Evolutionary conservation across 92 coral and sea anemone species (phyloP).

Genomic region (Porites evermanni): DNA sequence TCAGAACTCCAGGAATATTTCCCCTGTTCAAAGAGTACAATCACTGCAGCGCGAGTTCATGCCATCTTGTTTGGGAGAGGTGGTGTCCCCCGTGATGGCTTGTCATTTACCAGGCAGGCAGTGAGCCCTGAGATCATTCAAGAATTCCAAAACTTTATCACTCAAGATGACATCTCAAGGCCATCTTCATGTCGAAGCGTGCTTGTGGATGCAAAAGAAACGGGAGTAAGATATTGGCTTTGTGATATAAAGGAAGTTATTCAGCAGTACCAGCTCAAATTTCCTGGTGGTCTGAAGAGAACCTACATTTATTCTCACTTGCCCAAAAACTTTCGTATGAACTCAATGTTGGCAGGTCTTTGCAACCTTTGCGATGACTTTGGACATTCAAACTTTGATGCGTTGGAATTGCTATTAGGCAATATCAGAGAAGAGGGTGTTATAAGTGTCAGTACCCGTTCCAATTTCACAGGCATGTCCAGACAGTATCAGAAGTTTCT

Average conservation of each 20-base stretch:
- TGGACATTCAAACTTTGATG: conserved; percentile 53
- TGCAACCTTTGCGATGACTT: conserved; percentile 52
- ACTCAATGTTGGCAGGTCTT: conserved; percentile 65
- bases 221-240: conserved; percentile 60
- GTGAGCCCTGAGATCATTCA: conserved; percentile 46
- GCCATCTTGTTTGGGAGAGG: conserved; percentile 47
- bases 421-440: conserved; percentile 4
- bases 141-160: conserved; percentile 47
- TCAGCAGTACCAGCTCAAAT: conserved; percentile 56
- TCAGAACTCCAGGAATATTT: conserved; percentile 31
- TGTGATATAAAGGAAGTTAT: conserved; percentile 36
- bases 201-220: conserved; percentile 50
- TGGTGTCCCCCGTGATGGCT: conserved; percentile 33
- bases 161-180: conserved; percentile 41
- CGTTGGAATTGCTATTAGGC: not conserved
- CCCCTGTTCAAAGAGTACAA: conserved; percentile 48
- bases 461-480: not conserved
- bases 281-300: conserved; percentile 57
- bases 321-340: conserved; percentile 39
- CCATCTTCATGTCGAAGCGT: conserved; percentile 66
- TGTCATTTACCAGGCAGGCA: conserved; percentile 46
- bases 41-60: conserved; percentile 43
- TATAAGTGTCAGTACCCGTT: not conserved
- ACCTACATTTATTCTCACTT: conserved; percentile 49
- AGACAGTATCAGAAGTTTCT: conserved; percentile 44